A percentile compares a stretch with the other conserved stretches of the same genome.
These are phyloP conservation scores for Falcaria lacertinaria DNA, from an alignment of 2,888 invertebrate species.

Conservation along the genomic window DNA sequence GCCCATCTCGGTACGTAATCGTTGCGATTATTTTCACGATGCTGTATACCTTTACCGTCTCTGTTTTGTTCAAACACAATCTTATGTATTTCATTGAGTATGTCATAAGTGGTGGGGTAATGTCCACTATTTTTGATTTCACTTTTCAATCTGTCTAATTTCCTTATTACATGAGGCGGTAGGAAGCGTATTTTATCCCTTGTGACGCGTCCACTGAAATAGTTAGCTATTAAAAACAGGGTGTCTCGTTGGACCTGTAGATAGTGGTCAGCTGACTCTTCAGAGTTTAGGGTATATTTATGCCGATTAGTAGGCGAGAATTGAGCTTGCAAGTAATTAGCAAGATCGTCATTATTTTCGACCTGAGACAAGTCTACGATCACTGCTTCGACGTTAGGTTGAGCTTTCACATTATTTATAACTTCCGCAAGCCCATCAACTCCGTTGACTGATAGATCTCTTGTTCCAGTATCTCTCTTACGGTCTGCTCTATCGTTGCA, in stretches of 20 bases:
- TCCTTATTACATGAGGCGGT: neutral
- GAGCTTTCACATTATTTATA: neutral
- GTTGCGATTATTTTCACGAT: conserved; percentile 23
- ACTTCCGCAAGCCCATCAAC: conserved; percentile 4
- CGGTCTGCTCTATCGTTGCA: neutral
- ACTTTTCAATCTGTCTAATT: neutral
- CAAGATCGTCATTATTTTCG: conserved; percentile 12
- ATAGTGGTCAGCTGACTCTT: conserved; percentile 12
- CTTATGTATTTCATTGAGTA: conserved; percentile 5
- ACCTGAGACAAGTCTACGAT: conserved; percentile 12
- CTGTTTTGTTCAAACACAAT: conserved; percentile 8
- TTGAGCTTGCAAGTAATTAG: neutral
- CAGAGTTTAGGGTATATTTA: conserved; percentile 2
- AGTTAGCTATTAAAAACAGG: neutral
- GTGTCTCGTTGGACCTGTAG: neutral
- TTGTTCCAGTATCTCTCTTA: neutral
- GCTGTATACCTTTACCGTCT: conserved; percentile 21
- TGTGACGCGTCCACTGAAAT: neutral
- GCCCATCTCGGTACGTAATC: conserved; percentile 33
- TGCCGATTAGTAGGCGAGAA: neutral
- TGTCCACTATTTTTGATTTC: neutral
- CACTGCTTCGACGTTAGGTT: neutral
- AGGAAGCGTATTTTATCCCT: neutral
- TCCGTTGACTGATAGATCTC: neutral
- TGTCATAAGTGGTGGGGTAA: neutral